Percentiles rank a stretch among this genome's conserved stretches.
Evolutionary conservation across 1,140 invertebrate genomes (phyloP).

Genomic region (Drosophila sulfurigaster): DNA sequence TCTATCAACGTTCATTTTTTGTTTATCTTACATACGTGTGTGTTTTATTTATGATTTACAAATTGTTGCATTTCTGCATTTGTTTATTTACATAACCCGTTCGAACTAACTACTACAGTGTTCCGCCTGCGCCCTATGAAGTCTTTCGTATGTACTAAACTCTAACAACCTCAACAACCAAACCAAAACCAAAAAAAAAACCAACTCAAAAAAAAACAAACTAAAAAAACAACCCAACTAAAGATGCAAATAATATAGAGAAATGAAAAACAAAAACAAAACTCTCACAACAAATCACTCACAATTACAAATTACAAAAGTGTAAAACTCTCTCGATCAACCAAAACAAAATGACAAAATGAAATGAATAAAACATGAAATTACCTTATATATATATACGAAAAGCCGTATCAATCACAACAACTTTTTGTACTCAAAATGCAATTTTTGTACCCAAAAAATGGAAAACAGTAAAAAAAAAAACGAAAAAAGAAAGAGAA

Average conservation of each 20-base stretch:
- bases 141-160: slow-evolving; percentile 84
- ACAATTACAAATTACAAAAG: slow-evolving; percentile 68
- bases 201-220: slow-evolving; percentile 44
- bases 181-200: slow-evolving; percentile 37
- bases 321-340: slow-evolving; percentile 59
- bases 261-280: slow-evolving; percentile 26
- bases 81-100: slow-evolving; percentile 82
- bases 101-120: slow-evolving; percentile 76
- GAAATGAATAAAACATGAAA: slow-evolving; percentile 64
- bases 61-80: slow-evolving; percentile 83
- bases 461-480: slow-evolving; percentile 33
- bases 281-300: slow-evolving; percentile 58
- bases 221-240: slow-evolving; percentile 26
- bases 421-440: slow-evolving; percentile 65
- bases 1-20: slow-evolving; percentile 77
- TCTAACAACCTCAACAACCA: slow-evolving; percentile 46
- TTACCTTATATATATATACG: slow-evolving; percentile 29
- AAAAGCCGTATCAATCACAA: slow-evolving; percentile 50
- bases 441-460: slow-evolving; percentile 61
- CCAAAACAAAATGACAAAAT: slow-evolving; percentile 41
- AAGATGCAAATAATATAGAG: slow-evolving; percentile 40
- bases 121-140: slow-evolving; percentile 84
- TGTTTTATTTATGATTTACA: slow-evolving; percentile 83
- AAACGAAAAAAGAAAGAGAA: slow-evolving; percentile 8
- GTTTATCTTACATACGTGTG: slow-evolving; percentile 80